Evolutionary conservation across 1,140 invertebrate species (phyloP).

Genomic region (Muscidifurax raptorellus): DNA sequence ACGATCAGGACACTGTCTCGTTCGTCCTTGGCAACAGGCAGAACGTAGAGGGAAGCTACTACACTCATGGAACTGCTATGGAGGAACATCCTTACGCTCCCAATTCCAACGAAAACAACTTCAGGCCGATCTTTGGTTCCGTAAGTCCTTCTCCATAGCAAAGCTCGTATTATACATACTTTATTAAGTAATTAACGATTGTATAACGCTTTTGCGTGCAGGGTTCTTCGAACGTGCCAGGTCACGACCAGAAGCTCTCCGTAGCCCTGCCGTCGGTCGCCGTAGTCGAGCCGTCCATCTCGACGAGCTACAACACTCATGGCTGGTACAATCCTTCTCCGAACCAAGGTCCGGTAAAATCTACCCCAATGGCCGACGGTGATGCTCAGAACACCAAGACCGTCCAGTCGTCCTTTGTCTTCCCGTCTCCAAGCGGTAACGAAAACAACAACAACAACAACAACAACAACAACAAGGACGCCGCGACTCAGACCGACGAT

Average conservation of each 20-base stretch:
- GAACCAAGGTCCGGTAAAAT: neutral
- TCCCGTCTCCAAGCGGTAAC: neutral
- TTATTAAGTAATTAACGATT: too few species aligned
- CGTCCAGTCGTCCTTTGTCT: neutral
- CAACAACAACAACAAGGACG: conserved; percentile 22
- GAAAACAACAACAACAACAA: conserved; percentile 40
- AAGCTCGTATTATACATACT: too few species aligned
- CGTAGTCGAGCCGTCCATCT: conserved; percentile 55
- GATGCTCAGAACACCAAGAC: neutral
- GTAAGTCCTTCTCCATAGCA: conserved; percentile 8
- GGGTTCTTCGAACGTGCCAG: conserved; percentile 20
- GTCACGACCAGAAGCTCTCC: conserved; percentile 24
- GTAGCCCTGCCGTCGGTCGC: conserved; percentile 59
- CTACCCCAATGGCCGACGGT: neutral
- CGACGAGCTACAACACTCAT: conserved; percentile 56
- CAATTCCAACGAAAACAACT: conserved; percentile 59
- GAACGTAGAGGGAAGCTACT: conserved; percentile 76
- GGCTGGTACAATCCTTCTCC: conserved; percentile 54
- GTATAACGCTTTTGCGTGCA: neutral
- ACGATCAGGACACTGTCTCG: conserved; percentile 79
- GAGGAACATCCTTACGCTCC: conserved; percentile 73
- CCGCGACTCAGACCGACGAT: neutral
- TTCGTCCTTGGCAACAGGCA: conserved; percentile 80
- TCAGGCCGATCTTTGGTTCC: conserved; percentile 61
- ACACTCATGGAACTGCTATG: conserved; percentile 69